Percentiles rank a stretch among this genome's conserved stretches.
These are phyloP conservation scores for Rhinolophus ferrumequinum DNA, from an alignment of 2,113 vertebrate species.

Conservation along the genomic window DNA sequence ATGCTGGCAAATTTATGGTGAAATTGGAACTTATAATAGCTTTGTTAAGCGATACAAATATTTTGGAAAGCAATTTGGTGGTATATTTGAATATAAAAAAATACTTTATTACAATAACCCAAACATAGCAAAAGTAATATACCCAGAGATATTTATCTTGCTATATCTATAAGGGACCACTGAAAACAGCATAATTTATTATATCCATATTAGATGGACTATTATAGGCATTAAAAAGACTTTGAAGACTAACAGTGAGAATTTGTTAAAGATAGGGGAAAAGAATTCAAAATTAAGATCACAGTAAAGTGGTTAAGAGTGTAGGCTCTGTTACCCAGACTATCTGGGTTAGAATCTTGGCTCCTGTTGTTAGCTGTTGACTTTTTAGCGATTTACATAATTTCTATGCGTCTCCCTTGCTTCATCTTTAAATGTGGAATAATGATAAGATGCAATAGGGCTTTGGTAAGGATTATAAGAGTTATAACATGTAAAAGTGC, in stretches of 20 bases:
- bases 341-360: background rate
- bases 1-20: conserved; percentile 29
- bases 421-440: background rate
- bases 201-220: background rate
- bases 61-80: conserved; percentile 37
- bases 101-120: background rate
- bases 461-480: conserved; percentile 1
- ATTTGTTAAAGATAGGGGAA: conserved; percentile 7
- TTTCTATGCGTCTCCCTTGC: background rate
- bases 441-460: background rate
- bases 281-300: conserved; percentile 36
- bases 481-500: background rate
- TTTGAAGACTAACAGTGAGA: conserved; percentile 18
- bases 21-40: background rate
- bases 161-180: background rate
- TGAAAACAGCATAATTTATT: background rate
- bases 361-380: background rate
- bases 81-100: background rate
- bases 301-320: background rate
- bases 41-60: conserved; percentile 31
- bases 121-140: background rate
- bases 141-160: conserved; percentile 28
- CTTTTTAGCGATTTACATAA: conserved; percentile 30
- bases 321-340: background rate
- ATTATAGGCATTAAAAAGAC: conserved; percentile 11